Percentiles rank a stretch among this genome's conserved stretches.
Conservation (phyloP, 1,140 invertebrate genomes). For the Papilio polyxenes region DNA sequence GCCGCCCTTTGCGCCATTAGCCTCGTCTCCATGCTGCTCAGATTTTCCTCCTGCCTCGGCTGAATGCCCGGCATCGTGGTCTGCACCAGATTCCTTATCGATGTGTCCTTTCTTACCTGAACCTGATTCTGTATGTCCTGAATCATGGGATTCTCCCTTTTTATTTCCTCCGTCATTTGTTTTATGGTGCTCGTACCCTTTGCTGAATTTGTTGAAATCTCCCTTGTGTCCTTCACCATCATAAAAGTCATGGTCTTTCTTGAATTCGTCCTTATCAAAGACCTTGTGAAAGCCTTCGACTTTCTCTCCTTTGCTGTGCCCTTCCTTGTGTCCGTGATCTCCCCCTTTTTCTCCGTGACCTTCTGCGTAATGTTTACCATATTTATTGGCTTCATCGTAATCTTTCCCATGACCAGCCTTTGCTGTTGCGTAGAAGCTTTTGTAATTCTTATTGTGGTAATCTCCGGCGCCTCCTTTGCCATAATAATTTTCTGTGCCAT, state of each 20-base stretch:
- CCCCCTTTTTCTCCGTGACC: constrained; percentile 83
- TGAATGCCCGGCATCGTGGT: constrained; percentile 69
- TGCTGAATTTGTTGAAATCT: constrained; percentile 80
- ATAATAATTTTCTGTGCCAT: constrained; percentile 61
- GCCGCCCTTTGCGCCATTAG: constrained; percentile 71
- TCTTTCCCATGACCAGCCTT: constrained; percentile 58
- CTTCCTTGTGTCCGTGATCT: constrained; percentile 84
- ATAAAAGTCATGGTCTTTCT: constrained; percentile 86
- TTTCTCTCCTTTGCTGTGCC: constrained; percentile 83
- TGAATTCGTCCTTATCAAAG: constrained; percentile 86
- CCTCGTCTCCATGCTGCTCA: constrained; percentile 64
- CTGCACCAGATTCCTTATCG: constrained; percentile 75
- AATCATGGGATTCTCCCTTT: constrained; percentile 78
- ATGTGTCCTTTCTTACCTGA: constrained; percentile 73
- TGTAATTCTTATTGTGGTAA: constrained; percentile 70
- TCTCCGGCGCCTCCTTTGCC: constrained; percentile 64
- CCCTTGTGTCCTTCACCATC: constrained; percentile 83
- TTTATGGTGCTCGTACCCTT: constrained; percentile 76
- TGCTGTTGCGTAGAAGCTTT: constrained; percentile 58
- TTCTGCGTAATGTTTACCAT: constrained; percentile 69
- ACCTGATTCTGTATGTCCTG: constrained; percentile 68
- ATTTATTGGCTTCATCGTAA: constrained; percentile 57
- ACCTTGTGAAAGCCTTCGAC: constrained; percentile 85
- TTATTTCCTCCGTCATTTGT: constrained; percentile 73
- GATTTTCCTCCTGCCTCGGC: constrained; percentile 73